These are phyloP conservation scores for Erythrolamprus reginae DNA, from an alignment of 2,113 vertebrate genomes.

Conservation along the genomic window DNA sequence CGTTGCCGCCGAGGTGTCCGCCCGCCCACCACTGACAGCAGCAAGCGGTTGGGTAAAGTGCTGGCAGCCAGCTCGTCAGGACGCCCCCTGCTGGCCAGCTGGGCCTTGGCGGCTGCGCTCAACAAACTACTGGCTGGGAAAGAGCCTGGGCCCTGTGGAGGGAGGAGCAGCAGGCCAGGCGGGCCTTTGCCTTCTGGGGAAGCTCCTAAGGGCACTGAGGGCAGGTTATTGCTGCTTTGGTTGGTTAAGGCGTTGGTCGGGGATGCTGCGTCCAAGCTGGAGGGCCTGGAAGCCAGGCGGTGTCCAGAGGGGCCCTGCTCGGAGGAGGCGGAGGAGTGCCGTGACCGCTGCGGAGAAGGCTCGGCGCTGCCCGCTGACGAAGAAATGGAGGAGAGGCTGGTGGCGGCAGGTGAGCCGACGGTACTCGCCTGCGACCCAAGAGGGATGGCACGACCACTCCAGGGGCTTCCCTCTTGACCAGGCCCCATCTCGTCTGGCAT, in stretches of 20 bases:
- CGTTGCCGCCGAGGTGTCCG: conserved; percentile 45
- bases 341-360: conserved; percentile 48
- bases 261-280: neutral
- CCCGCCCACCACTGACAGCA: conserved; percentile 53
- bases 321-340: conserved; percentile 55
- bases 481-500: neutral
- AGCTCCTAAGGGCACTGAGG: conserved; percentile 35
- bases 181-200: conserved; percentile 19
- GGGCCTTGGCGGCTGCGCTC: conserved; percentile 85
- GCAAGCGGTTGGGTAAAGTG: conserved; percentile 83
- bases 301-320: conserved; percentile 45
- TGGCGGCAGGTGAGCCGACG: conserved; percentile 58
- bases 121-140: conserved; percentile 87
- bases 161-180: conserved; percentile 71
- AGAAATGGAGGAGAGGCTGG: conserved; percentile 57
- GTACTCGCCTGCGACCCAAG: conserved; percentile 21
- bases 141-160: conserved; percentile 71
- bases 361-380: conserved; percentile 58
- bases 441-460: conserved; percentile 39
- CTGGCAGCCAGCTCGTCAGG: conserved; percentile 58
- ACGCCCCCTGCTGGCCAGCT: conserved; percentile 67
- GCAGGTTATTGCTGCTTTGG: conserved; percentile 64
- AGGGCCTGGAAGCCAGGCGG: conserved; percentile 26
- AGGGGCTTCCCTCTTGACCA: conserved; percentile 6
- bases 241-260: conserved; percentile 57